phyloP scores from a whole-genome alignment of 2,113 vertebrate genomes.

The Pseudolaguvia tuberculata region DNA sequence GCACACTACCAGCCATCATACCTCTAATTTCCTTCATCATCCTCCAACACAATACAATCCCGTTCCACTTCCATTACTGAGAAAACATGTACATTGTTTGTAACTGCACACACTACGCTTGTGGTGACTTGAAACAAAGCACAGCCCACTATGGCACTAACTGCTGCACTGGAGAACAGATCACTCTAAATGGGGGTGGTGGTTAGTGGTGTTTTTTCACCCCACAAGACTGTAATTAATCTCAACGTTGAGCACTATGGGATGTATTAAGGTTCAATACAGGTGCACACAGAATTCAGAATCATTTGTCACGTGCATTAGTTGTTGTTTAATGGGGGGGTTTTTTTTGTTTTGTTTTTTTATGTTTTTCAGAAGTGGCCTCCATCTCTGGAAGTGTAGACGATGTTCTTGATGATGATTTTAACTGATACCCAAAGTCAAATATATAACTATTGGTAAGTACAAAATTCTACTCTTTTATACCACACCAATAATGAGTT shows the following conservation, averaged over 20 bases:
- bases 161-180: neutral
- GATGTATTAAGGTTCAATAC: neutral
- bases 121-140: slow-evolving; percentile 8
- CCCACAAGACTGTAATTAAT: neutral
- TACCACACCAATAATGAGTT: no score
- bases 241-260: neutral
- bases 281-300: neutral
- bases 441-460: slow-evolving; percentile 36
- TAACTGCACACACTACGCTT: neutral
- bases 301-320: neutral
- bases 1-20: no score
- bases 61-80: neutral
- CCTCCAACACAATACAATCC: no score
- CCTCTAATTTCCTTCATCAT: no score
- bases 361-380: slow-evolving; percentile 59
- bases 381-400: slow-evolving; percentile 74
- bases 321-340: neutral
- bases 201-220: neutral
- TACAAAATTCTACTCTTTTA: no score
- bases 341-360: neutral
- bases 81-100: neutral
- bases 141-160: slow-evolving; percentile 1
- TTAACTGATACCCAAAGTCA: slow-evolving; percentile 56
- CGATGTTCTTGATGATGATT: slow-evolving; percentile 63
- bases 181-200: slow-evolving; percentile 3